phyloP scores from a whole-genome alignment of 2,113 vertebrate species.

The Campylomormyrus tamandua region DNA sequence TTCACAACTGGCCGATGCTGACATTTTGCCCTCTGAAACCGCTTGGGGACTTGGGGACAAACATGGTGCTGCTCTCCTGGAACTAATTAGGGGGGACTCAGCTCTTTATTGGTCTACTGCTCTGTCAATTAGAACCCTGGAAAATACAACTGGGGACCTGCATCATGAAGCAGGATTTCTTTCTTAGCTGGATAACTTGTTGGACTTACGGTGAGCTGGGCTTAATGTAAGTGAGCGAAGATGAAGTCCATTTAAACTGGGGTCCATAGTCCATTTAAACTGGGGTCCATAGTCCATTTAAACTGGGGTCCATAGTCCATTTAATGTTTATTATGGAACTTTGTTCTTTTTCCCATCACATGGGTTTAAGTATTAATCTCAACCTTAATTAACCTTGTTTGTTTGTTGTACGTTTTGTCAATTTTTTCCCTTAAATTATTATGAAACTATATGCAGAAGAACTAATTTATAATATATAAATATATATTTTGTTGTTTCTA shows the following conservation, averaged over 20 bases:
- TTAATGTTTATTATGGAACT: background rate
- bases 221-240: background rate
- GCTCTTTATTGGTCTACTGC: background rate
- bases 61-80: background rate
- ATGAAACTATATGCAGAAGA: background rate
- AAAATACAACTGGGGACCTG: background rate
- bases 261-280: background rate
- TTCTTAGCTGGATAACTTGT: background rate
- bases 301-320: background rate
- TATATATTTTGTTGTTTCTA: slow-evolving; percentile 42
- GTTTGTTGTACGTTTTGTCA: background rate
- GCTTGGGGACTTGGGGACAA: background rate
- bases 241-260: background rate
- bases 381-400: background rate
- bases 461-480: background rate
- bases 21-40: background rate
- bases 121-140: background rate
- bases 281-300: too few species aligned
- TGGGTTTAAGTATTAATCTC: background rate
- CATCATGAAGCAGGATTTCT: background rate
- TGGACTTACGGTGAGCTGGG: too few species aligned
- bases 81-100: background rate
- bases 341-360: background rate
- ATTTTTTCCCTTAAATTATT: background rate
- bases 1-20: background rate